Conservation (phyloP, 2,797 vertebrate species). For the Aulostomus chinensis region DNA sequence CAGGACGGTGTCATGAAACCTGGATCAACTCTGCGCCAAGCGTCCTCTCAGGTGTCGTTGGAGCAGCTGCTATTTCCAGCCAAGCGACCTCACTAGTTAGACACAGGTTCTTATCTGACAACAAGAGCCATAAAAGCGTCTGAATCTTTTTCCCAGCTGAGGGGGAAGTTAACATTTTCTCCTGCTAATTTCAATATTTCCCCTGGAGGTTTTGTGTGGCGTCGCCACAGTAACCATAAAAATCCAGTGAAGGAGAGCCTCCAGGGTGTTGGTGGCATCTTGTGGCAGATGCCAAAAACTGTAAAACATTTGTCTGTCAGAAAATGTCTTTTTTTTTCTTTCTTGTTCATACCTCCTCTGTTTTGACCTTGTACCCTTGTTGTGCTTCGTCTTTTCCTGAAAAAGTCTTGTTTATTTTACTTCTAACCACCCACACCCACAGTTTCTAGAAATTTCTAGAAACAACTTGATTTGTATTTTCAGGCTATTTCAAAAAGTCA, state of each 20-base stretch:
- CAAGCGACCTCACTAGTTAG: slow-evolving; percentile 6
- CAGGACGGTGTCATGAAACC: too few relatives aligned
- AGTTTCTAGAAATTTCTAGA: too few relatives aligned
- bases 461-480: too few relatives aligned
- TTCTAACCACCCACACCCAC: too few relatives aligned
- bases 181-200: slow-evolving; percentile 3
- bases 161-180: not conserved
- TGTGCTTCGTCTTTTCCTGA: too few relatives aligned
- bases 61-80: slow-evolving; percentile 23
- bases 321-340: not conserved
- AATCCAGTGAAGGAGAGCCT: slow-evolving; percentile 39
- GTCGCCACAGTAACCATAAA: slow-evolving; percentile 38
- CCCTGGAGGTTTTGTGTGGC: slow-evolving; percentile 10
- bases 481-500: too few relatives aligned
- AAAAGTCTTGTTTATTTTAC: too few relatives aligned
- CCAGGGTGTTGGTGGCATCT: slow-evolving; percentile 28
- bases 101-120: slow-evolving; percentile 9
- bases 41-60: slow-evolving; percentile 16
- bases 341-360: not conserved
- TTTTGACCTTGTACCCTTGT: too few relatives aligned
- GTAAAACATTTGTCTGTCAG: slow-evolving; percentile 48
- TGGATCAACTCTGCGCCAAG: not conserved
- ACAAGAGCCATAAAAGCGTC: slow-evolving; percentile 39
- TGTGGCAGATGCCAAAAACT: slow-evolving; percentile 60
- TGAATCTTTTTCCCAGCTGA: slow-evolving; percentile 12